Conservation (phyloP, 2,797 vertebrate genomes). For the Somateria mollissima region DNA sequence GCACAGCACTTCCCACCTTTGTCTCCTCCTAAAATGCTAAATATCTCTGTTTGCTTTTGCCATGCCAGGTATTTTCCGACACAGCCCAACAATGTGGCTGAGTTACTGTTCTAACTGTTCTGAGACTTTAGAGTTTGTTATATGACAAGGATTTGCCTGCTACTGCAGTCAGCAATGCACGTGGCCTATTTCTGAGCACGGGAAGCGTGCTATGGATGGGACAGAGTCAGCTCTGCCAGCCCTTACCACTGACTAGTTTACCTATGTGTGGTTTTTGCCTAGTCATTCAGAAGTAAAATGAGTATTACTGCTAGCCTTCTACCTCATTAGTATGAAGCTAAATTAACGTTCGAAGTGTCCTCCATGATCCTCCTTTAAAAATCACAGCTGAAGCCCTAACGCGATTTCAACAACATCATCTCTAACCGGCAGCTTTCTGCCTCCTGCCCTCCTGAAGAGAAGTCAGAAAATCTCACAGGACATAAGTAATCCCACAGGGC, state of each 20-base stretch:
- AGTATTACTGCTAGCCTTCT: not conserved
- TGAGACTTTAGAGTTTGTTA: not conserved
- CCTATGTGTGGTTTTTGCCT: not conserved
- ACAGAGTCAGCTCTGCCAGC: not conserved
- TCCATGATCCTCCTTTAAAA: not conserved
- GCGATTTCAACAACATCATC: not conserved
- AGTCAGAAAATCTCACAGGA: not conserved
- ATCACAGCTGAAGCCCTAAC: not conserved
- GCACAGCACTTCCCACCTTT: not conserved
- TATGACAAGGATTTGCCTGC: not conserved
- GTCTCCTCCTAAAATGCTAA: not conserved
- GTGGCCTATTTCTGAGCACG: not conserved
- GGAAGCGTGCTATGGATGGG: rapidly evolving
- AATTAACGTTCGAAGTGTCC: not conserved
- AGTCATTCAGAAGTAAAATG: not conserved
- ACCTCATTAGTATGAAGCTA: not conserved
- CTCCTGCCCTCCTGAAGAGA: not conserved
- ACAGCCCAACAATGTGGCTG: not conserved
- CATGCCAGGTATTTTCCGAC: not conserved
- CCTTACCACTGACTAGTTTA: not conserved
- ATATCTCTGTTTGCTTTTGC: not conserved
- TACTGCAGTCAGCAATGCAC: not conserved
- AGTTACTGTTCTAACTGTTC: not conserved
- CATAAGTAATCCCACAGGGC: not conserved
- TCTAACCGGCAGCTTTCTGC: not conserved